Conservation (phyloP, 2,888 invertebrate species). For the Thecophora atra region DNA sequence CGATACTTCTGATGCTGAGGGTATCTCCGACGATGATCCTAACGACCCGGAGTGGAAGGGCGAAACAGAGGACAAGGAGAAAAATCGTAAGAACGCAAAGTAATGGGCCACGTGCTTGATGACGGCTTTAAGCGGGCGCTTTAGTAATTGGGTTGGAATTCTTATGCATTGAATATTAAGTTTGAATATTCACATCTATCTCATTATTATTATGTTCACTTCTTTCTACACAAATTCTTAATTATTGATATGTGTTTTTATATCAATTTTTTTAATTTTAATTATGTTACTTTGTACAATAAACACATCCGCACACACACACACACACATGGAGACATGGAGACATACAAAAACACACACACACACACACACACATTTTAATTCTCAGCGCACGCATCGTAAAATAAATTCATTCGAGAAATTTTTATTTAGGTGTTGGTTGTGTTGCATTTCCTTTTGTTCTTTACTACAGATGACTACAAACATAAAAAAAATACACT, state of each 20-base stretch:
- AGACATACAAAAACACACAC: neutral
- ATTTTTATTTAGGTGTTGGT: conserved; percentile 19
- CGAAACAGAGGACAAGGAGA: conserved; percentile 47
- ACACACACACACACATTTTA: neutral
- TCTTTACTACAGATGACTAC: conserved; percentile 13
- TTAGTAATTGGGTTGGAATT: conserved; percentile 17
- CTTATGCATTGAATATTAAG: conserved; percentile 23
- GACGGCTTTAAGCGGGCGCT: conserved; percentile 10
- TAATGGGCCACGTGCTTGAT: conserved; percentile 1
- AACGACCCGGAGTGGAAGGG: conserved; percentile 85
- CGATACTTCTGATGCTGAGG: conserved; percentile 67
- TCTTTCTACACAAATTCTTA: conserved; percentile 1
- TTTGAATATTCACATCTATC: conserved; percentile 15
- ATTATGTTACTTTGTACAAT: conserved; percentile 19
- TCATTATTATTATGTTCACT: conserved; percentile 16
- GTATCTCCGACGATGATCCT: conserved; percentile 81
- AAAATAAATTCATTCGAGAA: conserved; percentile 16
- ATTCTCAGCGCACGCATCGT: conserved; percentile 8
- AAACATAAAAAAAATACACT: conserved; percentile 17
- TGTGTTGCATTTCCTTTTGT: conserved; percentile 5
- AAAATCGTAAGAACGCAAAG: conserved; percentile 44
- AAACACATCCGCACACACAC: conserved; percentile 15
- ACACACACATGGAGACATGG: neutral
- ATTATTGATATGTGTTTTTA: neutral
- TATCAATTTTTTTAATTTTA: conserved; percentile 21